Base-by-base conservation (phyloP, 2,888 invertebrate genomes). In the Micropterix aruncella region DNA sequence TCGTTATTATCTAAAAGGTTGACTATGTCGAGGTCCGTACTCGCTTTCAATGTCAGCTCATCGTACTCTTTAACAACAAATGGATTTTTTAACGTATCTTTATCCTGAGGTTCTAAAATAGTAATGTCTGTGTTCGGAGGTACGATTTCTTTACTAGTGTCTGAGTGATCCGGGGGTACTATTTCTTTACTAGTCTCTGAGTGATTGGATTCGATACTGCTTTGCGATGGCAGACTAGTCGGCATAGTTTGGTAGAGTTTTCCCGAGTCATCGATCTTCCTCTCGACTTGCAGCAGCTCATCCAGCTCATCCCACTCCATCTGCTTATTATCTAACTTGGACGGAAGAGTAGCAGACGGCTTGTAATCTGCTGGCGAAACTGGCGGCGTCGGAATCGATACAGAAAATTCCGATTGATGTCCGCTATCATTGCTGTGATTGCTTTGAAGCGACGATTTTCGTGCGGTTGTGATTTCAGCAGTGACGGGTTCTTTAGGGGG, bases 241-340 rank as follows among this genome's bases (percentile, higher is more conserved):
- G 83, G 83, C 79, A 83, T 78, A 15, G 83, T 83, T 62, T 78
- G 79, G 58, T 82, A 83, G 19, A 76, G 59, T 56, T 80, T 80
- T 40, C 78, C 76, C 43, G 72, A 67, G 40, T 78, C 75, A 48
- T 75, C 76, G 14, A 75, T 62, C 54, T 74, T 74, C 37, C 80
- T 66, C 57, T 81, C 82, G 2, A 81, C 80, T 62, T 79, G 79
- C 47, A 82, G 60, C 19, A 83, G 60, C 52, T 83, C 80, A 56
- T 82, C 82, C 37, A 82, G 61, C 55, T 82, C 82, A 57, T 82
- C 81, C 79, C 81, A 80, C 53, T 80, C 75, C 54, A 78, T 62
- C 46, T 73, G 73, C 51, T 79, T 79, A 17, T 79, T 66, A 53
- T 79, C 78, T 48, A 83, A 58, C 56, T 82, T 82, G 42, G 79